Evolutionary conservation across 2,113 vertebrate species (phyloP).

Genomic region (Cranoglanis bouderius): DNA sequence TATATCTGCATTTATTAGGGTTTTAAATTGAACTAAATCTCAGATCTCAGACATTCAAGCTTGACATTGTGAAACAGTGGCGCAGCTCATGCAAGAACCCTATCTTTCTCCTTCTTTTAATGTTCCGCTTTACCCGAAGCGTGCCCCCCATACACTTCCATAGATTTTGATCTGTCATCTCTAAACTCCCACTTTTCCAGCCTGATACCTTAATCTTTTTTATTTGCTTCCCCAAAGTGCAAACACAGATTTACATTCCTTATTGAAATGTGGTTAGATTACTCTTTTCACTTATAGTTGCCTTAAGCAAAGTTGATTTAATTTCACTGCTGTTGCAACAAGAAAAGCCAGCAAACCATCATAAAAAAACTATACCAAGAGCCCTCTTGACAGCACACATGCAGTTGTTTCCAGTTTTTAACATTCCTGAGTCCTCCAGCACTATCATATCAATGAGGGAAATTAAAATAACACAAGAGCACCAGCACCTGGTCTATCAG

Average conservation of each 20-base stretch:
- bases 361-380: not conserved
- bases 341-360: not conserved
- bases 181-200: not conserved
- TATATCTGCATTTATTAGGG: not conserved
- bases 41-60: constrained; percentile 17
- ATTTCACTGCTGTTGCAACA: constrained; percentile 21
- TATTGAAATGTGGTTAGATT: constrained; percentile 13
- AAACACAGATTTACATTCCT: not conserved
- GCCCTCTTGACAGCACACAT: constrained; percentile 1
- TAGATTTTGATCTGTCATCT: constrained; percentile 43
- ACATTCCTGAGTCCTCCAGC: constrained; percentile 1
- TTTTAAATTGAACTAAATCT: not conserved
- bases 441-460: constrained; percentile 11
- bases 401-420: constrained; percentile 14
- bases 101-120: constrained; percentile 27
- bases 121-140: not conserved
- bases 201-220: constrained; percentile 16
- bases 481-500: not conserved
- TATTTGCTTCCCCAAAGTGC: not conserved
- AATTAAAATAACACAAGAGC: not conserved
- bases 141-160: constrained; percentile 11
- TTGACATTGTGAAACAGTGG: constrained; percentile 39
- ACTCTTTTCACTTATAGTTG: not conserved
- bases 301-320: constrained; percentile 35
- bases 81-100: constrained; percentile 13